Conservation (phyloP, 2,113 vertebrate genomes). For the Corvus moneduloides region DNA sequence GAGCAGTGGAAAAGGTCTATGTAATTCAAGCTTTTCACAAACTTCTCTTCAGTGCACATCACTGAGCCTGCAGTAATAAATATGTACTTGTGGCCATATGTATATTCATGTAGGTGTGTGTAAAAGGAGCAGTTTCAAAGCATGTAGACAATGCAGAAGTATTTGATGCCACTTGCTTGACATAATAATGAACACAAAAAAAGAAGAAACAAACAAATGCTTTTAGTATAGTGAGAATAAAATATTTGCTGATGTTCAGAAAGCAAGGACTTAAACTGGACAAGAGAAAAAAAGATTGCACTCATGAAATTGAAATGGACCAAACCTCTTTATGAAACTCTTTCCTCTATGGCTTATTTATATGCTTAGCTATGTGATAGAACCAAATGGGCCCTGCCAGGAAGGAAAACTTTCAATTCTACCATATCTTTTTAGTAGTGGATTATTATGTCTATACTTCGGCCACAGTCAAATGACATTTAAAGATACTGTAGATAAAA, state of each 20-base stretch:
- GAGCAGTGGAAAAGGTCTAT: background rate
- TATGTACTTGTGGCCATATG: background rate
- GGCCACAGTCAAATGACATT: background rate
- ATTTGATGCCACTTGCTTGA: background rate
- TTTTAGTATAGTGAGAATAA: background rate
- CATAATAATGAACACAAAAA: background rate
- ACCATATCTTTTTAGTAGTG: rapidly evolving
- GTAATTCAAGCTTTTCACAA: background rate
- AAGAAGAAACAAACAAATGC: background rate
- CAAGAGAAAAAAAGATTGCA: background rate
- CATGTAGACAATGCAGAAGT: background rate
- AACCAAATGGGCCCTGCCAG: background rate
- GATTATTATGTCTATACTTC: background rate
- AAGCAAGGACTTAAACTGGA: background rate
- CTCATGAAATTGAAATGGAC: background rate
- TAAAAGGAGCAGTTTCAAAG: background rate
- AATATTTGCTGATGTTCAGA: background rate
- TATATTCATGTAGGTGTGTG: background rate
- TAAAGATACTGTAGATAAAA: background rate
- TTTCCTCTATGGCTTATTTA: background rate
- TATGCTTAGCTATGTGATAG: background rate
- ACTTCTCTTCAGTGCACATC: background rate
- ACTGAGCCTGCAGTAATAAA: background rate
- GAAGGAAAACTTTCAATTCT: background rate
- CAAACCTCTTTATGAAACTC: background rate